Conservation (phyloP, 2,797 vertebrate genomes). For the Melanotaenia maccullochi region DNA sequence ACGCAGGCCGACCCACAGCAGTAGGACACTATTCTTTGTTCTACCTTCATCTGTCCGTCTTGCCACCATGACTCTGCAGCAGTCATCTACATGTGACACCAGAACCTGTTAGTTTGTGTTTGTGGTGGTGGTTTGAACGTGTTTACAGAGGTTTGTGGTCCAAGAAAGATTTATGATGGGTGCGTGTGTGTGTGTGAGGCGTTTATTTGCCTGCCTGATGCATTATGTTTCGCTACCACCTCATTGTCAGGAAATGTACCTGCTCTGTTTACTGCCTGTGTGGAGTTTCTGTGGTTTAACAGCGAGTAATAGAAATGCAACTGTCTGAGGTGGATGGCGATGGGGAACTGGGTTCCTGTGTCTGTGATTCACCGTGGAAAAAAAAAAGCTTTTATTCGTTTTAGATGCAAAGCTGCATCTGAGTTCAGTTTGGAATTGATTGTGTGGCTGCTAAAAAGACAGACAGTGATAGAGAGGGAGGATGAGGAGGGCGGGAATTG, state of each 20-base stretch:
- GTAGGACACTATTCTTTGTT: constrained; percentile 85
- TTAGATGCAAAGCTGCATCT: constrained; percentile 72
- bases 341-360: constrained; percentile 59
- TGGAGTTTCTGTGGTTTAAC: constrained; percentile 69
- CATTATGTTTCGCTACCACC: constrained; percentile 67
- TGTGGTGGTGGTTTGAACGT: constrained; percentile 48
- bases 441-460: constrained; percentile 77
- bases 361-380: constrained; percentile 65
- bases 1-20: constrained; percentile 83
- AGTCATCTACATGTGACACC: constrained; percentile 61
- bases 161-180: constrained; percentile 37
- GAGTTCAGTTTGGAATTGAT: constrained; percentile 80
- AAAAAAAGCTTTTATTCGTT: constrained; percentile 68
- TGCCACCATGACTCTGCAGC: constrained; percentile 60
- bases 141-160: constrained; percentile 53
- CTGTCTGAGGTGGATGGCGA: constrained; percentile 73
- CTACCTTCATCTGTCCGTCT: constrained; percentile 60
- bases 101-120: constrained; percentile 53
- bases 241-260: constrained; percentile 74
- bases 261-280: constrained; percentile 68
- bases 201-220: constrained; percentile 71
- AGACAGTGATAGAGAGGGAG: constrained; percentile 54
- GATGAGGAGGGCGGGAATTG: constrained; percentile 52
- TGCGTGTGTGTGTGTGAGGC: constrained; percentile 23
- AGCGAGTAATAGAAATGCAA: constrained; percentile 72